Evolutionary conservation across 1,140 invertebrate species (phyloP).

Genomic region (Cyrtorhinus lividipennis): DNA sequence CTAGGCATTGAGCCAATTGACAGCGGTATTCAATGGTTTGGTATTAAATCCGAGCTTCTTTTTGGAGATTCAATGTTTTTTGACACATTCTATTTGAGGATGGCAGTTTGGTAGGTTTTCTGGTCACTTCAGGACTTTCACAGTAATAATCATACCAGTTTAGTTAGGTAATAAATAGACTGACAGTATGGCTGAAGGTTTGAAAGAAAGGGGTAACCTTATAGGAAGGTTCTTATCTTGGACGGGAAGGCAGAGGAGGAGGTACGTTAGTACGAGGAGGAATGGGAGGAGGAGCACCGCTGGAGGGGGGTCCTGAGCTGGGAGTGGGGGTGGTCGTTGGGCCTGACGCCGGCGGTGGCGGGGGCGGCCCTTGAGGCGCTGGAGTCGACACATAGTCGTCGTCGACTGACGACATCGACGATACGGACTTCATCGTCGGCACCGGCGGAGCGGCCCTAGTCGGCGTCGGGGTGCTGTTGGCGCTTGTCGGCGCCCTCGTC

Average conservation of each 20-base stretch:
- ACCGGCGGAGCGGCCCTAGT: neutral
- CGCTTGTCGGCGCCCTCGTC: neutral
- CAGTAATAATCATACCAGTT: too few species aligned
- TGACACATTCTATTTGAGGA: too few species aligned
- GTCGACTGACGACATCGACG: neutral
- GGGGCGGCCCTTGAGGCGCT: conserved; percentile 14
- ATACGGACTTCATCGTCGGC: neutral
- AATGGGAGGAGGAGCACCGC: conserved; percentile 14
- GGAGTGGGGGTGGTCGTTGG: conserved; percentile 10
- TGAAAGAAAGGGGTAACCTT: too few species aligned
- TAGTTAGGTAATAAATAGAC: too few species aligned
- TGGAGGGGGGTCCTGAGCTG: neutral
- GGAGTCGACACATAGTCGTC: conserved; percentile 13
- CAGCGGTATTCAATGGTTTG: too few species aligned
- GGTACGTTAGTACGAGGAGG: conserved; percentile 17
- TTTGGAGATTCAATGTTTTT: too few species aligned
- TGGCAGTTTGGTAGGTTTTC: too few species aligned
- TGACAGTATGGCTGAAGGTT: too few species aligned
- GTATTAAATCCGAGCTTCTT: too few species aligned
- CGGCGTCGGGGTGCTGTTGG: neutral
- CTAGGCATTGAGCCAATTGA: too few species aligned
- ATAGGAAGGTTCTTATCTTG: too few species aligned
- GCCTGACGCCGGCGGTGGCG: conserved; percentile 9
- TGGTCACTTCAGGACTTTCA: too few species aligned
- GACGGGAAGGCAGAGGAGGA: conserved; percentile 16